These are phyloP conservation scores for Mayetiola destructor DNA, from an alignment of 2,888 invertebrate genomes.

Conservation along the genomic window DNA sequence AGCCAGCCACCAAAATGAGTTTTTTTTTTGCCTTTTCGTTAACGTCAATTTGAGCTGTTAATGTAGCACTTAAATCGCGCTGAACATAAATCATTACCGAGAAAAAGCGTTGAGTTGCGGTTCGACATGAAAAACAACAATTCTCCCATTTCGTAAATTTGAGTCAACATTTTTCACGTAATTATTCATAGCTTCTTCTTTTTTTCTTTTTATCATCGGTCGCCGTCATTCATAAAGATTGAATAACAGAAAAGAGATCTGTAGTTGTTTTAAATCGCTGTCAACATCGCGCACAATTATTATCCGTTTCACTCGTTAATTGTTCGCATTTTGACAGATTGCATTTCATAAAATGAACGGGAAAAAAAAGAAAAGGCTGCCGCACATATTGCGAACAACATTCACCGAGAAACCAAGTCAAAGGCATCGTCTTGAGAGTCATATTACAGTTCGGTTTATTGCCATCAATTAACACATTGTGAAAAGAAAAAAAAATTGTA, in stretches of 20 bases:
- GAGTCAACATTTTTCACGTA: not conserved
- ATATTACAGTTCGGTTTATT: not conserved
- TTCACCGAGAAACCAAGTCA: not conserved
- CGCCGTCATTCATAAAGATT: no score
- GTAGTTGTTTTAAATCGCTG: not conserved
- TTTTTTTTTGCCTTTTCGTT: no score
- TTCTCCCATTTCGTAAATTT: not conserved
- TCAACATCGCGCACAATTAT: not conserved
- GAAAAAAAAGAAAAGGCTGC: no score
- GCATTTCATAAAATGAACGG: no score
- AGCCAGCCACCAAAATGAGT: no score
- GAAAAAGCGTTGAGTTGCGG: not conserved
- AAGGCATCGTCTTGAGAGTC: not conserved
- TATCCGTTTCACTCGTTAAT: not conserved
- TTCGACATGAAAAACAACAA: not conserved
- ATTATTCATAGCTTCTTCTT: not conserved
- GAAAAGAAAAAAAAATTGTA: no score
- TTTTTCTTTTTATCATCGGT: no score
- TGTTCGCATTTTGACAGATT: not conserved
- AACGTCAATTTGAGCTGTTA: not conserved
- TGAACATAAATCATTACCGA: not conserved
- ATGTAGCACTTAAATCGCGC: not conserved
- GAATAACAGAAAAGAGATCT: not conserved
- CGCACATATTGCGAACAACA: not conserved
- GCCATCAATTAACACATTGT: slow-evolving; percentile 12